Evolutionary conservation across 1,140 invertebrate species (phyloP), one percentile per base, ranked within the genome.

Genomic region (Brachystomella parvula): DNA sequence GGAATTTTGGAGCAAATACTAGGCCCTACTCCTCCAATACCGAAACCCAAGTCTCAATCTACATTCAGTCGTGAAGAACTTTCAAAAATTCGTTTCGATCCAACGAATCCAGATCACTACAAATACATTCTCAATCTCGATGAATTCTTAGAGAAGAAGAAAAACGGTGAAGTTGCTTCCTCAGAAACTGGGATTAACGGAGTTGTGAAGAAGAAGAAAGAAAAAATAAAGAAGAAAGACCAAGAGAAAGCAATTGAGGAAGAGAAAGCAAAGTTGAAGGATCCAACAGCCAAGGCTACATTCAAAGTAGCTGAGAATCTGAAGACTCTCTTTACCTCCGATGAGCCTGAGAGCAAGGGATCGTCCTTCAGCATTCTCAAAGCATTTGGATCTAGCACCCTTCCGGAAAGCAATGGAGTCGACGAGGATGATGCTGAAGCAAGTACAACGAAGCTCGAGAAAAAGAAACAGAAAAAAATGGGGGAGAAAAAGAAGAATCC

Each of bases 221-320:
- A 21, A 30, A 47, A 19, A 47, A 62, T 31, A 35, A 65, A 29
- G 33, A 15, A 65, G 63, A 58, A n/a, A 24, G 28, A 28, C 1
- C 39, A 53, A 26, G 57, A 24, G 24, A 59, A 35, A 47, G 24
- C 31, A 19, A 59, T 64, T 2, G 29, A 30, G 24, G 24, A 24
- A 61, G 26, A 21, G 31, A 17, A 31, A 31, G 63, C 19, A 47
- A 35, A 30, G 28, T 29, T 24, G 49, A 62, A 9, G 29, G 49
- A 17, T 2, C 56, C 61, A 1, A 24, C 3, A 26, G 49, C 33
- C 60, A 68, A 68, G 49, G n/a, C 56, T 0, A 56, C 39, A 6
- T 71, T 53, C 49, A 71, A 67, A 60, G 66, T 66, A 6, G 62
- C 63, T 24, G 33, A 62, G 1, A 68, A 71, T 49, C 44, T 71